Conservation (phyloP, 2,113 vertebrate species). For the Diglossa brunneiventris region DNA sequence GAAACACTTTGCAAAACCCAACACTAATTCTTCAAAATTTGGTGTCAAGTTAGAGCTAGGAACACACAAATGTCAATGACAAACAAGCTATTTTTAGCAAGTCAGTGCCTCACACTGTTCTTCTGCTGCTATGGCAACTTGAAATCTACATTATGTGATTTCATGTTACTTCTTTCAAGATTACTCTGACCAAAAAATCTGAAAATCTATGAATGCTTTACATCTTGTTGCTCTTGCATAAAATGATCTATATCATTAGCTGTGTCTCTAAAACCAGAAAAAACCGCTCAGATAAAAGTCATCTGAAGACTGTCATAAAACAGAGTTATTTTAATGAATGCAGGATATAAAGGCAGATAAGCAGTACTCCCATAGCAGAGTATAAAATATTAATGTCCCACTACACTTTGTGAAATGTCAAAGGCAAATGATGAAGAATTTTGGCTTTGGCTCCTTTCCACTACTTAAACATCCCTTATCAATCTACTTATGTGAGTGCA, state of each 20-base stretch:
- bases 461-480: neutral
- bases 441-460: neutral
- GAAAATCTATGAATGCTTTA: slow-evolving; percentile 22
- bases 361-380: neutral
- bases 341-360: neutral
- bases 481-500: neutral
- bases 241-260: neutral
- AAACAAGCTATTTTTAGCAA: slow-evolving; percentile 64
- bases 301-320: neutral
- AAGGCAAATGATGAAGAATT: neutral
- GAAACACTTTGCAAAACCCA: slow-evolving; percentile 1
- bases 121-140: slow-evolving; percentile 63
- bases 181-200: slow-evolving; percentile 1
- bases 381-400: neutral
- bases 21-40: slow-evolving; percentile 33
- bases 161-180: slow-evolving; percentile 49
- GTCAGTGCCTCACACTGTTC: slow-evolving; percentile 1
- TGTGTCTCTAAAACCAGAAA: neutral
- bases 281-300: neutral
- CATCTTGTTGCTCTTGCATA: slow-evolving; percentile 2
- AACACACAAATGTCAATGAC: slow-evolving; percentile 36
- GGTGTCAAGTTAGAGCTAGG: neutral
- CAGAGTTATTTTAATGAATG: neutral
- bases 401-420: neutral
- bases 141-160: slow-evolving; percentile 48